Evolutionary conservation across 2,888 invertebrate species (phyloP).

Genomic region (Parnassius smintheus): DNA sequence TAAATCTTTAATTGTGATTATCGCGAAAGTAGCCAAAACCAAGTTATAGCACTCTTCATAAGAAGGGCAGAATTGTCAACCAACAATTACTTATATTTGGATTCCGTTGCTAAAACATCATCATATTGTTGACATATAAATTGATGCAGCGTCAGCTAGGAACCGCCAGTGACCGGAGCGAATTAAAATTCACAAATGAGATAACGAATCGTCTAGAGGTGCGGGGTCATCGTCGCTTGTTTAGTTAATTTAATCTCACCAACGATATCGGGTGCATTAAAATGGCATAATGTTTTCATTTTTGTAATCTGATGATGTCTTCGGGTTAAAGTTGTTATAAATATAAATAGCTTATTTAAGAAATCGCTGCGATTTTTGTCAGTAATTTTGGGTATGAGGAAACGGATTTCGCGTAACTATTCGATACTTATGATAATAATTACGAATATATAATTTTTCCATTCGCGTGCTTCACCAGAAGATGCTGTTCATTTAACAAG

Average conservation of each 20-base stretch:
- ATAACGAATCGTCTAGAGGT: slow-evolving; percentile 18
- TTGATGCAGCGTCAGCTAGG: slow-evolving; percentile 1
- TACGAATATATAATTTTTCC: too few relatives aligned
- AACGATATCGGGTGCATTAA: slow-evolving; percentile 18
- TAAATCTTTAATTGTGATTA: too few relatives aligned
- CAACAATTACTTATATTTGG: too few relatives aligned
- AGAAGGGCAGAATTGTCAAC: too few relatives aligned
- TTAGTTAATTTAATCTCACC: slow-evolving; percentile 13
- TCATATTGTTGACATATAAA: too few relatives aligned
- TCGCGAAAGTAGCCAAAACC: too few relatives aligned
- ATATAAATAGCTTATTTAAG: slow-evolving; percentile 7
- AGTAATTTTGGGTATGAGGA: slow-evolving; percentile 7
- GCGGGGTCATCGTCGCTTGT: slow-evolving; percentile 17
- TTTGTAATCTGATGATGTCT: slow-evolving; percentile 4
- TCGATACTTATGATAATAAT: too few relatives aligned
- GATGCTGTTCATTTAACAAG: too few relatives aligned
- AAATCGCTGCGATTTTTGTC: not conserved
- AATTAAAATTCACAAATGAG: slow-evolving; percentile 7
- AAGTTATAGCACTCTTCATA: too few relatives aligned
- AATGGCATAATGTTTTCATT: slow-evolving; percentile 23
- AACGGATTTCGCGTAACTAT: not conserved
- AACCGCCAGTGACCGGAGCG: slow-evolving; percentile 7
- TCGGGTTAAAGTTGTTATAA: slow-evolving; percentile 2
- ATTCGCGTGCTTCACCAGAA: too few relatives aligned
- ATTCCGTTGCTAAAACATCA: too few relatives aligned